A percentile compares a stretch with the other conserved stretches of the same genome.
phyloP scores from a whole-genome alignment of 2,797 vertebrate genomes.

The Hephaestus fuliginosus region DNA sequence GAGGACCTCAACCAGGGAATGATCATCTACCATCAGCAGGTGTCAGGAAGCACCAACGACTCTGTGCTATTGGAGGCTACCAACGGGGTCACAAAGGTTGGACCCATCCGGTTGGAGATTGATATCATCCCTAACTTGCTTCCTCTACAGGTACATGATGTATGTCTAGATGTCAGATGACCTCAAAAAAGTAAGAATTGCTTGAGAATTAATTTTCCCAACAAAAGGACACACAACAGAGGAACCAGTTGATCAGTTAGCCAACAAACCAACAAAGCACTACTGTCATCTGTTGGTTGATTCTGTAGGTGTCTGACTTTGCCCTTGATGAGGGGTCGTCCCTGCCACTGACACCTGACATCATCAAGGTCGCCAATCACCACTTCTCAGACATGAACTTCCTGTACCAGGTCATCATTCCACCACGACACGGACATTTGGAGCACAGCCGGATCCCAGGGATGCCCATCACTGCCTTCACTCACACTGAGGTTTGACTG shows the following conservation, averaged over 20 bases:
- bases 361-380: conserved; percentile 86
- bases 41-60: conserved; percentile 81
- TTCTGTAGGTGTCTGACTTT: conserved; percentile 84
- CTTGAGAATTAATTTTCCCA: background rate
- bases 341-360: conserved; percentile 81
- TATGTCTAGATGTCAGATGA: background rate
- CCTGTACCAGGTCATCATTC: conserved; percentile 87
- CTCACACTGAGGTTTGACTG: conserved; percentile 88
- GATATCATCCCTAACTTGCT: conserved; percentile 89
- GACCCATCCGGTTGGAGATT: conserved; percentile 82
- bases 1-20: conserved; percentile 87
- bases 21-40: conserved; percentile 87
- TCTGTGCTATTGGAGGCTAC: conserved; percentile 86
- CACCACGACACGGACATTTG: conserved; percentile 88
- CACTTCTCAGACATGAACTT: conserved; percentile 89
- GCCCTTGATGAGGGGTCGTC: conserved; percentile 91
- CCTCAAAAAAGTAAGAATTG: background rate
- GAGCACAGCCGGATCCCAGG: conserved; percentile 88
- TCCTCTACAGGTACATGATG: conserved; percentile 82
- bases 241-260: background rate
- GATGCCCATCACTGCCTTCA: conserved; percentile 88
- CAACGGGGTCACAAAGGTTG: conserved; percentile 84
- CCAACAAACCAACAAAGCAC: no score
- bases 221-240: background rate
- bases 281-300: conserved; percentile 9